These are phyloP conservation scores for Varanus komodoensis DNA, from an alignment of 2,113 vertebrate genomes.

Conservation along the genomic window DNA sequence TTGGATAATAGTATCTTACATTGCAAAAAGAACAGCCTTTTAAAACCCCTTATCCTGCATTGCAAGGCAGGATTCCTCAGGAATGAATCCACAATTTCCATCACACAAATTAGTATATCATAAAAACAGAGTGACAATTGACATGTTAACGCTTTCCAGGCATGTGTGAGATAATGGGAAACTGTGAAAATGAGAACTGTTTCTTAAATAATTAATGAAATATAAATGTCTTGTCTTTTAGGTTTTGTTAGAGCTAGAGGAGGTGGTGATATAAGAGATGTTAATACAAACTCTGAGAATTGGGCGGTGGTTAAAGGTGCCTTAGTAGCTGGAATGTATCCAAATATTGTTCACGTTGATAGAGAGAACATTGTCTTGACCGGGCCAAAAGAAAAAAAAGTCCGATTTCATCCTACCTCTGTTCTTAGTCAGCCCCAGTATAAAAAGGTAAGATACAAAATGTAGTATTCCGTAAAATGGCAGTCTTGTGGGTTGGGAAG, in stretches of 20 bases:
- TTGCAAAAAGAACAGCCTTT: background rate
- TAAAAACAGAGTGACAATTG: background rate
- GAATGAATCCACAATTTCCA: background rate
- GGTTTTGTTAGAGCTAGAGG: conserved; percentile 93
- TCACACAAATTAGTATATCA: background rate
- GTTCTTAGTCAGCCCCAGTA: conserved; percentile 86
- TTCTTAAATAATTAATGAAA: background rate
- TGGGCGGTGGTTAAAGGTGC: conserved; percentile 97
- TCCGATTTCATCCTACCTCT: conserved; percentile 91
- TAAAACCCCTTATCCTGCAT: background rate
- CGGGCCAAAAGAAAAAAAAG: conserved; percentile 86
- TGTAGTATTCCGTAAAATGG: background rate
- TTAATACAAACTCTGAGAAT: conserved; percentile 95
- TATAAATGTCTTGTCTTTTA: conserved; percentile 61
- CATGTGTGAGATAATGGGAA: too few species aligned
- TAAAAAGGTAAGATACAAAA: conserved; percentile 84
- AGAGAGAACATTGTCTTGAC: conserved; percentile 78
- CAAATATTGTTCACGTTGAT: conserved; percentile 89
- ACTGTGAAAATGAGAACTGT: background rate
- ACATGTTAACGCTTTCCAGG: background rate
- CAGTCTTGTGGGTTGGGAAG: background rate
- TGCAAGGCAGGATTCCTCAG: background rate
- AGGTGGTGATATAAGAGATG: conserved; percentile 89
- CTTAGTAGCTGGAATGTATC: conserved; percentile 93
- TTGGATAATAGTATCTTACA: background rate